Percentiles rank a stretch among this genome's conserved stretches.
Conservation (phyloP, 2,113 vertebrate species). For the Gymnorhina tibicen region DNA sequence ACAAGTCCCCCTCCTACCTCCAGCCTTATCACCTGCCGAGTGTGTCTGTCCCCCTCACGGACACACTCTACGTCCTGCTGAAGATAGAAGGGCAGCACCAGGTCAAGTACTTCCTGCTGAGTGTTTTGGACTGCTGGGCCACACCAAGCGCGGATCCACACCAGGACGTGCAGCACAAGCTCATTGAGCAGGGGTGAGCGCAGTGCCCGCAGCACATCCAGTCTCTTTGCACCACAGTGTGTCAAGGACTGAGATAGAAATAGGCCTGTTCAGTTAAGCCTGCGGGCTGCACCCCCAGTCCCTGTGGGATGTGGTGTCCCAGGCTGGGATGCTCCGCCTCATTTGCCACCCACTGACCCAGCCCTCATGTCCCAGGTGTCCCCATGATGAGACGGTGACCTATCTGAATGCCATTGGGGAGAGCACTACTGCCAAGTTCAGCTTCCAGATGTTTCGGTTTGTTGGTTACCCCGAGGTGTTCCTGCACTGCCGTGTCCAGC, state of each 20-base stretch:
- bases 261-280: not conserved
- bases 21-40: not conserved
- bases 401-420: slow-evolving; percentile 46
- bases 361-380: not conserved
- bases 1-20: slow-evolving; percentile 25
- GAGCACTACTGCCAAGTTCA: slow-evolving; percentile 51
- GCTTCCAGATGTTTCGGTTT: slow-evolving; percentile 72
- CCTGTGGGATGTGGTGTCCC: not conserved
- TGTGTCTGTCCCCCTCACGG: not conserved
- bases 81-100: slow-evolving; percentile 49
- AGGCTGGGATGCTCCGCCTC: not conserved
- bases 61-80: slow-evolving; percentile 46
- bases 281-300: not conserved
- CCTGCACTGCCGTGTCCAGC: slow-evolving; percentile 64
- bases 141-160: not conserved
- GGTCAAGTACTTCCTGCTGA: slow-evolving; percentile 49
- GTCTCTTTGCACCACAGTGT: not conserved
- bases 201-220: accelerated
- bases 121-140: slow-evolving; percentile 63
- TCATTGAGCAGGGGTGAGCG: slow-evolving; percentile 61
- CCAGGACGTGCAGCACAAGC: not conserved
- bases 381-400: slow-evolving; percentile 7
- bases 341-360: not conserved
- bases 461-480: slow-evolving; percentile 25
- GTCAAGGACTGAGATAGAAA: not conserved